Evolutionary conservation across 2,888 invertebrate genomes (phyloP), one percentile per base, ranked within the genome.

Genomic region (Athetis lepigone): DNA sequence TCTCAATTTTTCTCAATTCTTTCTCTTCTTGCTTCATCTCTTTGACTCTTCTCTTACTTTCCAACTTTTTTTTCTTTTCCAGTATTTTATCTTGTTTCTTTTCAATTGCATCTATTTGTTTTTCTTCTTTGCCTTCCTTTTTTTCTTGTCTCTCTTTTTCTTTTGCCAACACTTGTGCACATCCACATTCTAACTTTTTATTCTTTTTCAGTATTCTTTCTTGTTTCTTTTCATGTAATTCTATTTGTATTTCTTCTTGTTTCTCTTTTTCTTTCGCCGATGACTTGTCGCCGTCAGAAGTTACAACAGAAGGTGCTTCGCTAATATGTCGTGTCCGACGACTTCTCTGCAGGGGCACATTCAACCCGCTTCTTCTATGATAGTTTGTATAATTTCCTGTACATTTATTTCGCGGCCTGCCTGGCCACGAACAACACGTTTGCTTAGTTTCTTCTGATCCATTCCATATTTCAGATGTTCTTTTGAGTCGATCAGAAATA

Each of bases 11-110:
- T 1, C 19, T 71, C 45, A 82, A 63, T 5, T 58, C 63, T 60
- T 77, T 71, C 29, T 63, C n/a, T 55, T 83, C 77, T 36, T 61
- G 57, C 23, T 73, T 75, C 9, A 59, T 40, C 33, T 70, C 52
- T 73, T 75, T 79, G 9, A 33, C 62, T 43, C 62, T 62, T 64
- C 56, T 42, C 29, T 80, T 81, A 27, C 25, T 60, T n/a, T 77
- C 58, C 13, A 42, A 27, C 40, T 70, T 80, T 52, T 65, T 52
- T 45, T 60, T 63, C 43, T 62, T 58, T n/a, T 21, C 60, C 13
- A 62, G 63, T 61, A 81, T 68, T 69, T 83, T 84, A 18, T 46
- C 50, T 49, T 75, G 61, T 19, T 66, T 25, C 50, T 75, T 78
- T 21, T 68, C 54, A 56, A 71, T 77, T 21, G 60, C 65, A 40